phyloP scores from a whole-genome alignment of 2,113 vertebrate species.

The Gobio gobio region DNA sequence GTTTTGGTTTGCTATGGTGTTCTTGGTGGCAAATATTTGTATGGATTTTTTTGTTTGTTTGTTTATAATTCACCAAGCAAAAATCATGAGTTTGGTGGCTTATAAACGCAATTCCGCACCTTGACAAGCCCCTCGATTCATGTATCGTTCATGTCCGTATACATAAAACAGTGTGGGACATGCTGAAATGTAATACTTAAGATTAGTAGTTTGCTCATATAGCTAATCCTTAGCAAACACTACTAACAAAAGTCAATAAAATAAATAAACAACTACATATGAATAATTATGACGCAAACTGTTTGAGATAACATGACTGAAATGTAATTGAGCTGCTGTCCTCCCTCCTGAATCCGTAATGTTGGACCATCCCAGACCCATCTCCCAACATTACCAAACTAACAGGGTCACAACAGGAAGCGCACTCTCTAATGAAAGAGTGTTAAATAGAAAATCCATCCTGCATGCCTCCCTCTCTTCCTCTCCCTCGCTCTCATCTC shows the following conservation, averaged over 20 bases:
- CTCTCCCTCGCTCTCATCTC: constrained; percentile 53
- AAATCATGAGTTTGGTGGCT: background rate
- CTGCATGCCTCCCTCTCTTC: constrained; percentile 69
- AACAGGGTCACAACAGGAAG: constrained; percentile 71
- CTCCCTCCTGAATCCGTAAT: constrained; percentile 61
- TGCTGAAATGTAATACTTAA: background rate
- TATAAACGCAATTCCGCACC: background rate
- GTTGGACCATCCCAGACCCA: constrained; percentile 71
- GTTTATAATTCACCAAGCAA: background rate
- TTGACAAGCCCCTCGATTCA: background rate
- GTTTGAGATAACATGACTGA: background rate
- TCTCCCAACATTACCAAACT: constrained; percentile 60
- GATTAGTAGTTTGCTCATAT: background rate
- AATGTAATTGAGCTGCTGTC: constrained; percentile 20
- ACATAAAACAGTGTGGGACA: background rate
- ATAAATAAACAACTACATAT: background rate
- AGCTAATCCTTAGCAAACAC: background rate
- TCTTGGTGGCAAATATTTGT: background rate
- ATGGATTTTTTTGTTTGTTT: background rate
- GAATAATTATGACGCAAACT: background rate
- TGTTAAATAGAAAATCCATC: constrained; percentile 75
- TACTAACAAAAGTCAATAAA: background rate
- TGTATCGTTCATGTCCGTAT: background rate
- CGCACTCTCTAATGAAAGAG: constrained; percentile 79
- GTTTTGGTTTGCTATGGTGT: too few species aligned